Conservation (phyloP, 2,888 invertebrate species). For the Parochlus steinenii region DNA sequence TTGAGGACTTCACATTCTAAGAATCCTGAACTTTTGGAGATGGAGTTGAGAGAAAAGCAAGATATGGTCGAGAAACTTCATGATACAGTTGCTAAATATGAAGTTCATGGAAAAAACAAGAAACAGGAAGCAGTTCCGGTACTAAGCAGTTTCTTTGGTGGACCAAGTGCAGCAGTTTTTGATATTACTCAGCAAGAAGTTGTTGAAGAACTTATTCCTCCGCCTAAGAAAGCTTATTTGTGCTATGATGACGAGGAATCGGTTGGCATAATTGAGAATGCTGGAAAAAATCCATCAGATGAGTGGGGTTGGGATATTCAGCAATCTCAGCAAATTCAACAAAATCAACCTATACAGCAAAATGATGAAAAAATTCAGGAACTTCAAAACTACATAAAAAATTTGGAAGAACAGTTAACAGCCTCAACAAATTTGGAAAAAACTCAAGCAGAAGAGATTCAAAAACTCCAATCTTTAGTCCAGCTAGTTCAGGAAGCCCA, state of each 20-base stretch:
- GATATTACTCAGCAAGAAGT: conserved; percentile 14
- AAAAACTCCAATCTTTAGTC: neutral
- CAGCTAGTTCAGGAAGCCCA: neutral
- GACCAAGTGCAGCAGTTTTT: neutral
- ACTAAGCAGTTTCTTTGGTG: too few species aligned
- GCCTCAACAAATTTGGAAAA: too few species aligned
- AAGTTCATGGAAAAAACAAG: neutral
- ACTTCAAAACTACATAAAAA: neutral
- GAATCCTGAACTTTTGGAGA: neutral
- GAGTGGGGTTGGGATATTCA: conserved; percentile 31
- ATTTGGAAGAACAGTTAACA: neutral
- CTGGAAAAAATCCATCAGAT: conserved; percentile 28
- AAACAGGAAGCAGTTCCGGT: too few species aligned
- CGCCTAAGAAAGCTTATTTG: conserved; percentile 22
- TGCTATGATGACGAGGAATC: conserved; percentile 20
- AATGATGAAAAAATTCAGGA: neutral
- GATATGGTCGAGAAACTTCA: conserved; percentile 3
- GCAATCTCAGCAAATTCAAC: conserved; percentile 12
- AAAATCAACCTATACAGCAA: too few species aligned
- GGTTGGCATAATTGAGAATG: conserved; percentile 19
- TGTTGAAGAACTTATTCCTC: conserved; percentile 19
- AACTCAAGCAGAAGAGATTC: too few species aligned
- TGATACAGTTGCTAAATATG: neutral
- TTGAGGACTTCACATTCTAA: conserved; percentile 1
- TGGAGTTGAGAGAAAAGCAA: conserved; percentile 2